Base-by-base conservation (phyloP, 2,113 vertebrate species). In the Coturnix japonica region DNA sequence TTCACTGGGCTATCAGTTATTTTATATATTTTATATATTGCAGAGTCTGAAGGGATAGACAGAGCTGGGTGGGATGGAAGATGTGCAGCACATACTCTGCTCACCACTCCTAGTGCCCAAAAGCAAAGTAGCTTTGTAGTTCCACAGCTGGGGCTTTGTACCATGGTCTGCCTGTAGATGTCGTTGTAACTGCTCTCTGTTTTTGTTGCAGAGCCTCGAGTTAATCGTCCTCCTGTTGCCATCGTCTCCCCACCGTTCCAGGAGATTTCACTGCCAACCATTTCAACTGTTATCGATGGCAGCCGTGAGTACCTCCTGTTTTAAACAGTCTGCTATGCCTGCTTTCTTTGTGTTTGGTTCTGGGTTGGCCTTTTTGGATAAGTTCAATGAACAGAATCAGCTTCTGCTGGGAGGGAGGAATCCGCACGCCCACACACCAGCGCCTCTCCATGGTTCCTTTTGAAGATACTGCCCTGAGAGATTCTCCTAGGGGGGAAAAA, bases 261-360 rank as follows among this genome's bases (percentile, higher is more conserved):
- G 97, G 99, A 99, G 95, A 99, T 99, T 94, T 99, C 98, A 21
- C 95, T 99, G 97, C 99, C 99, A 11, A 99, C 98, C 86, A 99
- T 98, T 80, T 99, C 99, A 6, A 99, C 99, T 5, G 98, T 99
- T 13, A 99, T 99, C 35, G 99, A 99, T 20, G 99, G 99, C 97
- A 99, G 98, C 97, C 98, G 99, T 99, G 97, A 99, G 99, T 99
- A 97, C 73, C 85, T 39, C 25, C 64, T 31, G 41, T 4, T 22
- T 30, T 4, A 4, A 19, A 9, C 3, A 33, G 37, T 25, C 35
- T 59, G 30, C 65, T 64, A 33, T 30, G 53, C 59, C 33, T 47
- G 37, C 11, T 12, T 56, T 54, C 44, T 64, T n/a, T 17, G 23
- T 35, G 12, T 35, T 75, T 75, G 39, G 2, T 81, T 54, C 65